Evolutionary conservation across 2,113 vertebrate species (phyloP).

Genomic region (Nothobranchius furzeri): DNA sequence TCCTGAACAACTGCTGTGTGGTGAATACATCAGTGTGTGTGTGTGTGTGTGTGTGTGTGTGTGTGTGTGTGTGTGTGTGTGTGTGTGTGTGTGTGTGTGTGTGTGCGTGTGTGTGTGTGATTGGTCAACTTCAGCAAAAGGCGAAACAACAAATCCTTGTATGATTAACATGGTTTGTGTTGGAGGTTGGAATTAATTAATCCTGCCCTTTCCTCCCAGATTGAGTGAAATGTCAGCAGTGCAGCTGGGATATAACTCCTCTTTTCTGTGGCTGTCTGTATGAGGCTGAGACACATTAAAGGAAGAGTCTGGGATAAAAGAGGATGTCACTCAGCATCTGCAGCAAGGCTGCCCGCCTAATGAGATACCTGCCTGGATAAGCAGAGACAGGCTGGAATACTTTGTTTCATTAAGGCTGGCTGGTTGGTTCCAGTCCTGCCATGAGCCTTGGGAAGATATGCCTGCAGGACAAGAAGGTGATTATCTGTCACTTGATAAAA

Average conservation of each 20-base stretch:
- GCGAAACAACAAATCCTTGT: slow-evolving; percentile 23
- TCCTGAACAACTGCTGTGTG: slow-evolving; percentile 33
- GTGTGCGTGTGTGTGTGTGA: slow-evolving; percentile 4
- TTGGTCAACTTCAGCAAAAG: slow-evolving; percentile 34
- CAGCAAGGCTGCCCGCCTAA: slow-evolving; percentile 64
- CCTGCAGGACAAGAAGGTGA: slow-evolving; percentile 62
- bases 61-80: background rate
- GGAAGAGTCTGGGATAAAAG: slow-evolving; percentile 68
- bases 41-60: background rate
- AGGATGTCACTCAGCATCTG: slow-evolving; percentile 64
- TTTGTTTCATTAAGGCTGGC: slow-evolving; percentile 59
- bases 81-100: background rate
- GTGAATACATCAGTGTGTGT: slow-evolving; percentile 46
- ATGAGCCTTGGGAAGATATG: slow-evolving; percentile 21
- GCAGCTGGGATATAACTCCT: slow-evolving; percentile 4
- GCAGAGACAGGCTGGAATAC: slow-evolving; percentile 47
- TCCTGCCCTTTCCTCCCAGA: background rate
- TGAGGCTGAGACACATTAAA: slow-evolving; percentile 29
- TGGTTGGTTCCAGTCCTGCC: slow-evolving; percentile 28
- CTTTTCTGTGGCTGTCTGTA: slow-evolving; percentile 23
- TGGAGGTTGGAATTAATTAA: background rate
- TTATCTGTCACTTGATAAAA: slow-evolving; percentile 57
- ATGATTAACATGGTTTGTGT: slow-evolving; percentile 5
- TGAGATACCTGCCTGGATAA: slow-evolving; percentile 62
- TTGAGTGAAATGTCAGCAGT: slow-evolving; percentile 16